These are phyloP conservation scores for Chaenogobius annularis DNA, from an alignment of 2,113 vertebrate genomes.

Conservation along the genomic window DNA sequence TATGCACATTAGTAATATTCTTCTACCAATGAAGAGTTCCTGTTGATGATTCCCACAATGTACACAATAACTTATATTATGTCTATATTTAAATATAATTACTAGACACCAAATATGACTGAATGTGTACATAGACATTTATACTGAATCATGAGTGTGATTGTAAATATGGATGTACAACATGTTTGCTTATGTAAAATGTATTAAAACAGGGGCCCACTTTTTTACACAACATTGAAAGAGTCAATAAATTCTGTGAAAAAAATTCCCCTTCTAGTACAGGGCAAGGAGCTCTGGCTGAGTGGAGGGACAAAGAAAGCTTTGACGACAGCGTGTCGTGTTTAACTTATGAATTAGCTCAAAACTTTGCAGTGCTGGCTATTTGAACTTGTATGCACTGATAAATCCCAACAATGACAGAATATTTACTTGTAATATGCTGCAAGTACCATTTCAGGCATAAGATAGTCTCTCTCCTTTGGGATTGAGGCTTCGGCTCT, in stretches of 20 bases:
- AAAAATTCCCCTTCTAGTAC: conserved; percentile 12
- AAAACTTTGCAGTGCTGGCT: conserved; percentile 25
- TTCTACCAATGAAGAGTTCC: not conserved
- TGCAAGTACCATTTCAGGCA: not conserved
- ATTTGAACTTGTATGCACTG: not conserved
- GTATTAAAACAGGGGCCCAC: conserved; percentile 21
- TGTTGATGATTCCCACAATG: not conserved
- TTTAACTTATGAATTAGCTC: conserved; percentile 30
- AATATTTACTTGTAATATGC: not conserved
- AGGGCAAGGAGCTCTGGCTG: conserved; percentile 9
- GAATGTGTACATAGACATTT: not conserved
- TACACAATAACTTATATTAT: not conserved
- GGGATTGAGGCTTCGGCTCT: conserved; percentile 27
- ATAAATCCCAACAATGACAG: not conserved
- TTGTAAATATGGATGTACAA: conserved; percentile 51
- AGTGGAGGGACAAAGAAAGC: conserved; percentile 51
- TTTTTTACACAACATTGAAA: not conserved
- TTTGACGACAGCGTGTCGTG: conserved; percentile 54
- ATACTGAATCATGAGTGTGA: conserved; percentile 14
- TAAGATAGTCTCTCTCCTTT: not conserved
- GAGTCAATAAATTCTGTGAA: not conserved
- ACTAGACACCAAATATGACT: not conserved
- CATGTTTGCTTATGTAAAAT: conserved; percentile 22
- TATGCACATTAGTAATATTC: not conserved
- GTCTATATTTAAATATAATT: not conserved